A percentile compares a stretch with the other conserved stretches of the same genome.
Conservation (phyloP, 2,113 vertebrate genomes). For the Carlito syrichta region DNA sequence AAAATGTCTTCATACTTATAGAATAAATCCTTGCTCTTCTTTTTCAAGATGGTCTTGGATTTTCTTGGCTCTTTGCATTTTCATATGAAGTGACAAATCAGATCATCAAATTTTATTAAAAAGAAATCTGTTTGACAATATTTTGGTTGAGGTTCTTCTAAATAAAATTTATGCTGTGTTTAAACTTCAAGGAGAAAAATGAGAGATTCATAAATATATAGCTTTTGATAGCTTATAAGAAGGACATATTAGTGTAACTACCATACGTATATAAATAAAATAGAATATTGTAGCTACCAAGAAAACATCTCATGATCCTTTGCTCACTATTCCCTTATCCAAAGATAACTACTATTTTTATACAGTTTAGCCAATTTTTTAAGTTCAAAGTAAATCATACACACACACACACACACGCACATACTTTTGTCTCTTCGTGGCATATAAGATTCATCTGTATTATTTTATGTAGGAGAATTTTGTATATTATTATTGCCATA, state of each 20-base stretch:
- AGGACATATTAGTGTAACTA: background rate
- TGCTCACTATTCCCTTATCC: background rate
- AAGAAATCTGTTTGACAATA: background rate
- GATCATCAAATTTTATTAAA: background rate
- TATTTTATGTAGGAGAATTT: background rate
- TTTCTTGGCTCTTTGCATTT: background rate
- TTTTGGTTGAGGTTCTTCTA: background rate
- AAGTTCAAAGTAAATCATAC: background rate
- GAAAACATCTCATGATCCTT: background rate
- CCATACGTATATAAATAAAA: background rate
- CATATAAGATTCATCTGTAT: background rate
- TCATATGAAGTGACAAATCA: background rate
- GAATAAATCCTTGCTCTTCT: background rate
- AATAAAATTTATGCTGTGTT: background rate
- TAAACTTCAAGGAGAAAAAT: background rate
- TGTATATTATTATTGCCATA: background rate
- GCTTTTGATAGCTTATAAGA: background rate
- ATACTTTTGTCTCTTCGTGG: background rate
- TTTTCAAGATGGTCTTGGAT: background rate
- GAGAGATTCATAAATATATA: background rate
- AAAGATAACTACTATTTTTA: background rate
- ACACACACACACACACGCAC: background rate
- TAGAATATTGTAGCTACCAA: background rate
- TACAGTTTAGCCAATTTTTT: background rate
- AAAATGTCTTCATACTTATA: background rate